Conservation (phyloP, 2,888 invertebrate genomes). For the Drosophila cracens region DNA sequence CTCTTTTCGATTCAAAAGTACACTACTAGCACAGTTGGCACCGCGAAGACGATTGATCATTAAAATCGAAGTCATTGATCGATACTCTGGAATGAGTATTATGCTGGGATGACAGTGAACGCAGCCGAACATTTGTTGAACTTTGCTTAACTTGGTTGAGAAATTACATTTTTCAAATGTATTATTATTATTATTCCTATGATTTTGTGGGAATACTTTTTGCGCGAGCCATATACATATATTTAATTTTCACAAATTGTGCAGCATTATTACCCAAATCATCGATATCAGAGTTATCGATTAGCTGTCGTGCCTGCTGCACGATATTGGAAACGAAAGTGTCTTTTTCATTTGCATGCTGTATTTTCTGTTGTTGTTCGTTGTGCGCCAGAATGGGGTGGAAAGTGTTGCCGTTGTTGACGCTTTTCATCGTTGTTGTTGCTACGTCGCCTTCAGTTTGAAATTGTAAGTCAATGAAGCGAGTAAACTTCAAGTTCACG, state of each 20-base stretch:
- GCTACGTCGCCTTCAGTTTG: conserved; percentile 71
- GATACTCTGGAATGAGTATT: conserved; percentile 28
- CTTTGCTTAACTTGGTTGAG: not conserved
- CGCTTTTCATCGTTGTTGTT: conserved; percentile 51
- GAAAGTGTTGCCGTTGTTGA: conserved; percentile 54
- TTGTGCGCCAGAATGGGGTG: conserved; percentile 59
- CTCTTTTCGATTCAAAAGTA: conserved; percentile 20
- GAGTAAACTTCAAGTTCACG: conserved; percentile 84
- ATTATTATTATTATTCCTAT: too few relatives aligned
- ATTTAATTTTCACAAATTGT: not conserved
- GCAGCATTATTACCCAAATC: not conserved
- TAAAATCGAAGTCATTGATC: conserved; percentile 8
- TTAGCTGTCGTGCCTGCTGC: conserved; percentile 19
- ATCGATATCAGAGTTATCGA: conserved; percentile 48
- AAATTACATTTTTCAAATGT: not conserved
- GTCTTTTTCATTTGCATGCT: conserved; percentile 41
- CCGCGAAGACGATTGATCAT: conserved; percentile 19
- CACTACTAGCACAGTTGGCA: not conserved
- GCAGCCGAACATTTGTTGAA: not conserved
- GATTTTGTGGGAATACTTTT: not conserved
- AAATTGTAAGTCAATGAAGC: conserved; percentile 85
- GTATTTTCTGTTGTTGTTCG: conserved; percentile 48
- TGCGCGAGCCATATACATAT: not conserved
- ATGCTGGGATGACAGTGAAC: conserved; percentile 12
- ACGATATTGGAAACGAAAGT: conserved; percentile 43